Evolutionary conservation across 2,113 vertebrate genomes (phyloP).

Genomic region (Strigops habroptila): DNA sequence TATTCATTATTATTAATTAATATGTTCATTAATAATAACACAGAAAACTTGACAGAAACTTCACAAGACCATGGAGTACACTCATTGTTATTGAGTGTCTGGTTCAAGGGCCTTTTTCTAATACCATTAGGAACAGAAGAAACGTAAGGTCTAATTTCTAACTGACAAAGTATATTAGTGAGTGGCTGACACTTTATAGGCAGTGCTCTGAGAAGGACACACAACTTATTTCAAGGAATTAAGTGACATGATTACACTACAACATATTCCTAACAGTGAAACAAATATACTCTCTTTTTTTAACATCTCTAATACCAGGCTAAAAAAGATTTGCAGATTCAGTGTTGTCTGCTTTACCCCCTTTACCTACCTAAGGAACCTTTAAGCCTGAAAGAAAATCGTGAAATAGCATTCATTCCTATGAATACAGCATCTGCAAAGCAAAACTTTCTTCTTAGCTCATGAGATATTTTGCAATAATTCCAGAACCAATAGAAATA

Average conservation of each 20-base stretch:
- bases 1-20: slow-evolving; percentile 9
- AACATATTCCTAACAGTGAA: neutral
- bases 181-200: neutral
- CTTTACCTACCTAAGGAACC: neutral
- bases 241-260: accelerated
- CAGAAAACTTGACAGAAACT: slow-evolving; percentile 26
- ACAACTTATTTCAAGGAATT: neutral
- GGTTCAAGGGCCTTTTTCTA: neutral
- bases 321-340: neutral
- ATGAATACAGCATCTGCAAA: neutral
- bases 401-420: neutral
- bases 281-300: neutral
- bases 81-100: neutral
- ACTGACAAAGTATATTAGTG: neutral
- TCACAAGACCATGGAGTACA: neutral
- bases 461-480: neutral
- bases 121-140: neutral
- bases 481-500: neutral
- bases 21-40: slow-evolving; percentile 16
- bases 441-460: neutral
- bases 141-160: neutral
- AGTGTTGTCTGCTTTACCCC: neutral
- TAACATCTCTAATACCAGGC: neutral
- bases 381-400: neutral
- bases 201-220: neutral